Base-by-base conservation (phyloP, 2,797 vertebrate genomes). In the Hemitrygon akajei region DNA sequence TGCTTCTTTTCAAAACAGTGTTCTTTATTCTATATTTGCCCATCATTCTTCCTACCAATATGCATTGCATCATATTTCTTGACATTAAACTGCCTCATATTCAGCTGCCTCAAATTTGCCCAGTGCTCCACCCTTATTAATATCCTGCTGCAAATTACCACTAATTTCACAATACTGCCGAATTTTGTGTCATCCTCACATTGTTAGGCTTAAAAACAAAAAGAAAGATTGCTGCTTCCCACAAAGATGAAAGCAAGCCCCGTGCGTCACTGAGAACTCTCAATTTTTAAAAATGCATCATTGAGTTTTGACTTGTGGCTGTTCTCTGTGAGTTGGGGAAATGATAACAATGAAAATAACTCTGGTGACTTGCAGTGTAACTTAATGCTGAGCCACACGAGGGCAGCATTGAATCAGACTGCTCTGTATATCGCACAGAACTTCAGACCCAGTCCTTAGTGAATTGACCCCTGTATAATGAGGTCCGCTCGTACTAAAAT, bases 401-500 rank as follows among this genome's bases (percentile, higher is more conserved):
- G 86, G 86, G 63, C 86, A 37, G 86, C 60, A 89, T 80, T 89
- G 86, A 69, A 37, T n/a, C 86, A 89, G 30, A 18, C 16, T 89
- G 86, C 63, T 34, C 18, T 4, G 16, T 14, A n/a, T n/a, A 18
- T 58, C 60, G 27, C 6, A 2, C 30, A 63, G 20, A 37, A 2
- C 71, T 69, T 63, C 9, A 14, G 63, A 11, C n/a, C n/a, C 63
- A 20, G 56, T 58, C 58, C 27, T 2, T 7, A 5, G 12, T 87
- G 82, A 86, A 60, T 30, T 86, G 58, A 63, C 18, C 22, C 63
- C 66, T 69, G 0, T 14, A 12, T 20, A 1, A 9, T 18, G 58
- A n/a, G 58, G 16, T 87, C 84, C 60, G 56, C 6, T 66, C 86
- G 66, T 7, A 20, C n/a, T 18, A 2, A 69, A 22, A 34, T 37